Evolutionary conservation across 2,888 invertebrate genomes (phyloP).

Genomic region (Rosalia funebris): DNA sequence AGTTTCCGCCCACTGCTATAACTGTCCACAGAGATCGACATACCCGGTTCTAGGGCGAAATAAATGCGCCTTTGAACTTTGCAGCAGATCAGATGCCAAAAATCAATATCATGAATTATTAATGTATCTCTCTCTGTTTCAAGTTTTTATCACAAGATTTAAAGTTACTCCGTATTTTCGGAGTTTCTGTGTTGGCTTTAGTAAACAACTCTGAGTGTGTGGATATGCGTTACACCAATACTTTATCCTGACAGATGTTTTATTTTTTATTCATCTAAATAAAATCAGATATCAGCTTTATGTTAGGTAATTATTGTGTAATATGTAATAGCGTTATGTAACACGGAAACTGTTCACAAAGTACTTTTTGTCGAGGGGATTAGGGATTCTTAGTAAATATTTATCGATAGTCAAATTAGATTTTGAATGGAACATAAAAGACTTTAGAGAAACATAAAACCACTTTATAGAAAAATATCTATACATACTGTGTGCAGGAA

Average conservation of each 20-base stretch:
- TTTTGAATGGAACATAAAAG: too few species aligned
- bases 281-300: too few species aligned
- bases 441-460: too few species aligned
- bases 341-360: too few species aligned
- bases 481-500: too few species aligned
- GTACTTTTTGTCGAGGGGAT: too few species aligned
- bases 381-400: too few species aligned
- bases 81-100: constrained; percentile 37
- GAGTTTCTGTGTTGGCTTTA: constrained; percentile 25
- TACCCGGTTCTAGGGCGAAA: constrained; percentile 32
- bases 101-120: constrained; percentile 44
- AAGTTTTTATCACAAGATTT: constrained; percentile 28
- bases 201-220: constrained; percentile 26
- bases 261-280: background rate
- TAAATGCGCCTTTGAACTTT: constrained; percentile 38
- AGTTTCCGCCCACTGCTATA: constrained; percentile 25
- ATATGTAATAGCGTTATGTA: too few species aligned
- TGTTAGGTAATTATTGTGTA: too few species aligned
- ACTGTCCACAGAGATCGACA: constrained; percentile 34
- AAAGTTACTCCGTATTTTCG: constrained; percentile 16
- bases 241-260: constrained; percentile 24
- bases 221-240: constrained; percentile 26
- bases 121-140: constrained; percentile 33
- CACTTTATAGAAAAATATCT: too few species aligned
- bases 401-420: too few species aligned